These are phyloP conservation scores for Palythoa caribaeorum DNA, from an alignment of 92 coral and sea anemone species.

Conservation along the genomic window DNA sequence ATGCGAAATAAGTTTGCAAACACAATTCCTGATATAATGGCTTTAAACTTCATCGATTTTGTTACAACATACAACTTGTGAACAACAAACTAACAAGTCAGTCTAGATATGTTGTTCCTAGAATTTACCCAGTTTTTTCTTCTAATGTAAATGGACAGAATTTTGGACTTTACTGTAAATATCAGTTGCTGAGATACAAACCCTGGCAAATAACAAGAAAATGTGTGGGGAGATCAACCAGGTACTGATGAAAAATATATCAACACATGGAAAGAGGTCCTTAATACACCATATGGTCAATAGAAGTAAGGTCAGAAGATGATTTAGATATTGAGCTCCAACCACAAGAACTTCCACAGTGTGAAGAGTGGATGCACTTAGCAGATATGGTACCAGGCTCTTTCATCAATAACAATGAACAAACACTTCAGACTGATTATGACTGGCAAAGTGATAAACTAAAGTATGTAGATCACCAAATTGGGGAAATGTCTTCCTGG, in stretches of 20 bases:
- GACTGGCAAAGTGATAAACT: too few species aligned
- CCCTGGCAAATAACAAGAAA: constrained; percentile 63
- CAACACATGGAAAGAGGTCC: constrained; percentile 54
- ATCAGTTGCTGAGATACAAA: constrained; percentile 41
- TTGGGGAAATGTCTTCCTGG: too few species aligned
- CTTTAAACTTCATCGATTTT: constrained; percentile 13
- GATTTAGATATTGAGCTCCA: constrained; percentile 24
- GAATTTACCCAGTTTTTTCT: constrained; percentile 61
- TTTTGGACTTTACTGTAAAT: constrained; percentile 31
- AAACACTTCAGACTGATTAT: too few species aligned
- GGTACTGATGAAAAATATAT: constrained; percentile 61
- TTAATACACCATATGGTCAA: constrained; percentile 60
- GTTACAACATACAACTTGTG: constrained; percentile 47
- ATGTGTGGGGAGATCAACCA: constrained; percentile 53
- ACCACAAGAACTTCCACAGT: constrained; percentile 48
- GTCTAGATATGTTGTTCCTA: constrained; percentile 46
- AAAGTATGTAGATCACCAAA: too few species aligned
- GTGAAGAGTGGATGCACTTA: background rate
- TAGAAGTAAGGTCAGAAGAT: constrained; percentile 47
- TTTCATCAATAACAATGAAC: too few species aligned
- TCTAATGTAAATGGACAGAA: constrained; percentile 49
- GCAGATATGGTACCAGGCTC: too few species aligned
- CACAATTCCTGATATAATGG: constrained; percentile 50
- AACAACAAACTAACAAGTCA: background rate
- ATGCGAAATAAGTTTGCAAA: constrained; percentile 39